Evolutionary conservation across 2,797 vertebrate genomes (phyloP).

Genomic region (Peromyscus aztecus): DNA sequence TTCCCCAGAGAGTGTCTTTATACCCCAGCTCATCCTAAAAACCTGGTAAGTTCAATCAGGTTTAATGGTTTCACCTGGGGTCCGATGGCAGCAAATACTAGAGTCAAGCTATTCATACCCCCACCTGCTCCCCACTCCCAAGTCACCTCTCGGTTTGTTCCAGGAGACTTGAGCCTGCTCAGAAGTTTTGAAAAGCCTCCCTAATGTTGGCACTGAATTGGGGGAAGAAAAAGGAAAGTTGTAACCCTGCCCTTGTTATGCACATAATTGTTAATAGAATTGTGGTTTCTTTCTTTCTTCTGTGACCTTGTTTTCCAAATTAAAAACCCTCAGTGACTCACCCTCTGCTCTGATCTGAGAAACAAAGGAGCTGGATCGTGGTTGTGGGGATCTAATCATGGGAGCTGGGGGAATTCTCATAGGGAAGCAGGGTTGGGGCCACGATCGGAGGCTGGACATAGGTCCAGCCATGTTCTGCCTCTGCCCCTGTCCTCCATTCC

Average conservation of each 20-base stretch:
- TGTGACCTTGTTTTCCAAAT: conserved; percentile 79
- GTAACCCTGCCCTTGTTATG: conserved; percentile 46
- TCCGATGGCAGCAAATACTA: background rate
- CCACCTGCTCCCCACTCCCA: background rate
- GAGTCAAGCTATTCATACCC: background rate
- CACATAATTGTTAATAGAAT: conserved; percentile 72
- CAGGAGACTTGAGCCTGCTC: background rate
- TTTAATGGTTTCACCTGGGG: conserved; percentile 16
- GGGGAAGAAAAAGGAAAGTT: conserved; percentile 72
- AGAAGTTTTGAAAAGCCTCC: conserved; percentile 2
- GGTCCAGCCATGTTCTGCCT: background rate
- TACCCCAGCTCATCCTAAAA: background rate
- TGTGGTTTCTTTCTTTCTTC: conserved; percentile 75
- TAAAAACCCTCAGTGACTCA: conserved; percentile 76
- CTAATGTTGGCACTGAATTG: background rate
- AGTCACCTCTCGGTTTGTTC: background rate
- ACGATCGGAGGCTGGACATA: background rate
- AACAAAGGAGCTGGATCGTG: background rate
- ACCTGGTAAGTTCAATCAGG: background rate
- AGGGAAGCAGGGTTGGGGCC: background rate
- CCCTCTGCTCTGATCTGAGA: conserved; percentile 28
- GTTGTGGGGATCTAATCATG: background rate
- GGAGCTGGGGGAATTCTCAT: background rate
- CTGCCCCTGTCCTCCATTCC: background rate
- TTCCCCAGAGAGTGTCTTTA: background rate